These are phyloP conservation scores for Pogoniulus pusillus DNA, from an alignment of 2,797 vertebrate species.

Conservation along the genomic window DNA sequence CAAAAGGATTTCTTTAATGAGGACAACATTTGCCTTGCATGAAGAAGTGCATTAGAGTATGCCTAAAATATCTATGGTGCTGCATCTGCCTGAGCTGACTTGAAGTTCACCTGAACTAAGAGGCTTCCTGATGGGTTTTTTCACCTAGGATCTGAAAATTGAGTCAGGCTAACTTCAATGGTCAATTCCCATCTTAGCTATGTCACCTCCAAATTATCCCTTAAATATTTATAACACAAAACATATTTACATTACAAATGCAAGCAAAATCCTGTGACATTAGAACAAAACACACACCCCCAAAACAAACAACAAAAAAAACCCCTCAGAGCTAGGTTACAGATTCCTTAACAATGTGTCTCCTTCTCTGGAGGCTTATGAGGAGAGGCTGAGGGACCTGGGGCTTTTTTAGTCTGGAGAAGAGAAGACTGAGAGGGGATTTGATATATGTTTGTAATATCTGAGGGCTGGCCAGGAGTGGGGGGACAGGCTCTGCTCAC, in stretches of 20 bases:
- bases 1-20: background rate
- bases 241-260: background rate
- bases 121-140: background rate
- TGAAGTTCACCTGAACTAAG: background rate
- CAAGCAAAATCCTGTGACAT: background rate
- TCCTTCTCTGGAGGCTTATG: too few relatives aligned
- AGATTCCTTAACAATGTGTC: background rate
- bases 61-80: background rate
- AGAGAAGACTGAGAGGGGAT: too few relatives aligned
- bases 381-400: too few relatives aligned
- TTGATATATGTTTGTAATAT: too few relatives aligned
- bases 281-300: background rate
- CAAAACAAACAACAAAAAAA: too few relatives aligned
- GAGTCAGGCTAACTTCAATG: background rate
- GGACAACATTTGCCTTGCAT: background rate
- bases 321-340: background rate
- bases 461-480: too few relatives aligned
- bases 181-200: background rate
- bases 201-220: background rate
- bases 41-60: background rate
- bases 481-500: too few relatives aligned
- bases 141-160: background rate
- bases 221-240: slow-evolving; percentile 7
- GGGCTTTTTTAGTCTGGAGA: too few relatives aligned
- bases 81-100: background rate